Conservation (phyloP, 2,888 invertebrate species). For the Lysandra bellargus region DNA sequence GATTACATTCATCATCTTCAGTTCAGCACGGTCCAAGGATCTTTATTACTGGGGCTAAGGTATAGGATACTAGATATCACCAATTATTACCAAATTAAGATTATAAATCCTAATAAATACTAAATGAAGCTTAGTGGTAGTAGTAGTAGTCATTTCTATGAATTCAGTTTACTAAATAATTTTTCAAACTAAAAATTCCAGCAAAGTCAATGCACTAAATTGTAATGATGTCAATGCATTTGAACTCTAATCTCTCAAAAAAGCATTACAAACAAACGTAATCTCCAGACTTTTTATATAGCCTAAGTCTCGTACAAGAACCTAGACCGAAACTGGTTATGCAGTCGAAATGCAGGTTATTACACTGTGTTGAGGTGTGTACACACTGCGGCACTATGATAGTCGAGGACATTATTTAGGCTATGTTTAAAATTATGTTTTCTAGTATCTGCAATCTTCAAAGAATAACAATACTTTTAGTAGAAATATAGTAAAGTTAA, state of each 20-base stretch:
- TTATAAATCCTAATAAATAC: no score
- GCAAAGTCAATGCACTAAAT: background rate
- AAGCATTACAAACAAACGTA: slow-evolving; percentile 28
- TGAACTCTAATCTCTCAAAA: background rate
- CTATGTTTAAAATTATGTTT: background rate
- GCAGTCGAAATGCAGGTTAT: slow-evolving; percentile 34
- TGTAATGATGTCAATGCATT: background rate
- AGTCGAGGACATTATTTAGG: background rate
- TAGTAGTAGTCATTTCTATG: no score
- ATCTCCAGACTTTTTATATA: slow-evolving; percentile 27
- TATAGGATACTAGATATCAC: no score
- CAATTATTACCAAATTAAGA: no score
- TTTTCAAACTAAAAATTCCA: background rate
- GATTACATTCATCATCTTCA: background rate
- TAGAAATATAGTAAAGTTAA: no score
- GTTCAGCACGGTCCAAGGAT: background rate
- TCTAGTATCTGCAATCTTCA: no score
- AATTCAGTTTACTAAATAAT: background rate
- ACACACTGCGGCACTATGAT: background rate
- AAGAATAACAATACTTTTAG: no score
- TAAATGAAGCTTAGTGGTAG: no score
- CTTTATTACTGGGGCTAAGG: no score
- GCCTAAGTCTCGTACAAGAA: slow-evolving; percentile 13
- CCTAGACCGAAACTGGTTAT: slow-evolving; percentile 27
- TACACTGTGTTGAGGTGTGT: background rate